Evolutionary conservation across 2,888 invertebrate genomes (phyloP).

Genomic region (Thecophora atra): DNA sequence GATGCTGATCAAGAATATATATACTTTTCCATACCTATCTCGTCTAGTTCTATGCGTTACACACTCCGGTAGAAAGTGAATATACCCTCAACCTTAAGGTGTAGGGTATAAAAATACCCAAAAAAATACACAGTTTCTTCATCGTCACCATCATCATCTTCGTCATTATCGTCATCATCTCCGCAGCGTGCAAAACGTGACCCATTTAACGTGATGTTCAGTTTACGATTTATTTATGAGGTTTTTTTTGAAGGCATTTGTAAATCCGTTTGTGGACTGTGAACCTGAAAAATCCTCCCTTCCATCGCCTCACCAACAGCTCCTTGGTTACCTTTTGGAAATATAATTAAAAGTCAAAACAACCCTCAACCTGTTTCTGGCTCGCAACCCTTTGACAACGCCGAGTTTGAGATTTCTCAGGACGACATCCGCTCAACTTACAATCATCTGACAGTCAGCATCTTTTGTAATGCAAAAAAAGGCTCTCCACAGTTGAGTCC

Average conservation of each 20-base stretch:
- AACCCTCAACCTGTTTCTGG: neutral
- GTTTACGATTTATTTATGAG: conserved; percentile 44
- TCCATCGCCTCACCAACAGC: too few relatives aligned
- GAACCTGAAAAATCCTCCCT: too few relatives aligned
- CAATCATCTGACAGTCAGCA: neutral
- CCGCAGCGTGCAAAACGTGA: conserved; percentile 51
- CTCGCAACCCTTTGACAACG: neutral
- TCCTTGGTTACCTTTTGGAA: too few relatives aligned
- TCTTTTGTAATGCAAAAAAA: conserved; percentile 4
- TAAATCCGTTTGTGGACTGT: neutral
- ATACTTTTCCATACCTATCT: too few relatives aligned
- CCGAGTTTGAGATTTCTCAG: neutral
- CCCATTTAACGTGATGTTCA: conserved; percentile 55
- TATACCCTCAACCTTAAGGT: too few relatives aligned
- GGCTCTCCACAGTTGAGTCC: neutral
- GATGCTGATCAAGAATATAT: too few relatives aligned
- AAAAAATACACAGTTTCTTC: neutral
- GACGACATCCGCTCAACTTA: neutral
- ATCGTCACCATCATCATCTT: conserved; percentile 16
- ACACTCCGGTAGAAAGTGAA: too few relatives aligned
- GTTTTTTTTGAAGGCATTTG: conserved; percentile 21
- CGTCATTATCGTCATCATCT: conserved; percentile 20
- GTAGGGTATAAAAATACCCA: too few relatives aligned
- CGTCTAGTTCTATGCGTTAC: too few relatives aligned
- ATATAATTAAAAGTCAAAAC: neutral